These are phyloP conservation scores for Ophiodon elongatus DNA, from an alignment of 2,113 vertebrate species.

Conservation along the genomic window DNA sequence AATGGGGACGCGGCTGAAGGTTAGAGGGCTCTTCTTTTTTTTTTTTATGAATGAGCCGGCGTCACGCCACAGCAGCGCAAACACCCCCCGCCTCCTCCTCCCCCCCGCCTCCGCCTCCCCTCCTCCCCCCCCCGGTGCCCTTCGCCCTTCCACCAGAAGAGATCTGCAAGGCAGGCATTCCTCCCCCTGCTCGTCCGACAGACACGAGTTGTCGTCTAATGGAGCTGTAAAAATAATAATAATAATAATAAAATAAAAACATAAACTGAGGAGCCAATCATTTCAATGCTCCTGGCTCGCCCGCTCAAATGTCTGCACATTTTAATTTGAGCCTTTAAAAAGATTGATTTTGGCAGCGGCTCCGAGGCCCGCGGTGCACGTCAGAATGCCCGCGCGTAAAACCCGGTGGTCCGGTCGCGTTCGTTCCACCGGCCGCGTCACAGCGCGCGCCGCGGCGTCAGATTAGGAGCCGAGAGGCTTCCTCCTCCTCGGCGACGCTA, in stretches of 20 bases:
- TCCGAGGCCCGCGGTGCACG: too few species aligned
- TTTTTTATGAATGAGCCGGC: conserved; percentile 88
- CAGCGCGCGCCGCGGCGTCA: too few species aligned
- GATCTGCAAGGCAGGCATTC: conserved; percentile 53
- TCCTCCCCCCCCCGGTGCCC: conserved; percentile 54
- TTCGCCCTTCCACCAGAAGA: conserved; percentile 64
- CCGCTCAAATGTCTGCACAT: background rate
- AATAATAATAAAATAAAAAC: too few species aligned
- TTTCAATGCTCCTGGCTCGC: conserved; percentile 7
- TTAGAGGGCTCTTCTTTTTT: conserved; percentile 77
- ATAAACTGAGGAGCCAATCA: conserved; percentile 7
- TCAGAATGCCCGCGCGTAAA: too few species aligned
- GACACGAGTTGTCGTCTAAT: background rate
- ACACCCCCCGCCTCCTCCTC: conserved; percentile 51
- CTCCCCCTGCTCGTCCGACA: conserved; percentile 38
- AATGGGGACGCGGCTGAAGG: conserved; percentile 84
- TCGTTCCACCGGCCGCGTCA: too few species aligned
- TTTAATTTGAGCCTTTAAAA: conserved; percentile 2
- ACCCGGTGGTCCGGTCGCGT: too few species aligned
- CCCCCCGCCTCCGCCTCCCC: conserved; percentile 41
- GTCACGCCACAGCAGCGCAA: conserved; percentile 88
- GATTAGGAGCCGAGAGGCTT: background rate
- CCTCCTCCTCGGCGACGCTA: background rate
- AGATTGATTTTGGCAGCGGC: background rate
- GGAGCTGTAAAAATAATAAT: background rate